Conservation (phyloP, 2,888 invertebrate genomes). For the Ormyrus rosae region DNA sequence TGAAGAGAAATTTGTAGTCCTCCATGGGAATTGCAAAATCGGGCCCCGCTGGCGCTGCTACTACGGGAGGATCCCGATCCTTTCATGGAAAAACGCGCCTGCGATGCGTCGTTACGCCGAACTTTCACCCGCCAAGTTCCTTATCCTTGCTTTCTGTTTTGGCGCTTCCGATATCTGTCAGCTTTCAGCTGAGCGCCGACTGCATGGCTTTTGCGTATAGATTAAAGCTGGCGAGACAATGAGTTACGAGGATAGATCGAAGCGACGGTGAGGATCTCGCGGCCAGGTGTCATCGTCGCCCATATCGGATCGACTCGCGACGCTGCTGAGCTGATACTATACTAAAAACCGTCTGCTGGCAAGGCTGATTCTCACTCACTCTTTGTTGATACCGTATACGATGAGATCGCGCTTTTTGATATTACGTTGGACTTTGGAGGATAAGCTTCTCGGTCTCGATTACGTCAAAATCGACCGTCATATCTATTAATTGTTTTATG, state of each 20-base stretch:
- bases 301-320: neutral
- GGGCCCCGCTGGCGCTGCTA: neutral
- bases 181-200: too few relatives aligned
- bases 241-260: too few relatives aligned
- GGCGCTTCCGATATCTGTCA: neutral
- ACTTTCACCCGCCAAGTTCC: constrained; percentile 33
- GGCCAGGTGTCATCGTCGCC: constrained; percentile 15
- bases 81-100: constrained; percentile 45
- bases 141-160: neutral
- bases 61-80: constrained; percentile 34
- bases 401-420: neutral
- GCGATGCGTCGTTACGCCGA: constrained; percentile 6
- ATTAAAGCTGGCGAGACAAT: too few relatives aligned
- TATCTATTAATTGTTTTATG: too few relatives aligned
- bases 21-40: constrained; percentile 81
- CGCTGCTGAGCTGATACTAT: neutral
- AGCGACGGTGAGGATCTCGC: neutral
- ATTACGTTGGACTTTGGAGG: too few relatives aligned
- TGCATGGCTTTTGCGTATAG: too few relatives aligned
- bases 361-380: constrained; percentile 13
- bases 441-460: too few relatives aligned
- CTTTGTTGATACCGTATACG: too few relatives aligned
- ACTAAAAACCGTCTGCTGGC: constrained; percentile 49
- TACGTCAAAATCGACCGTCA: too few relatives aligned
- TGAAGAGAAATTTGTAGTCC: constrained; percentile 99